These are phyloP conservation scores for Mohoua ochrocephala DNA, from an alignment of 2,113 vertebrate species.

Conservation along the genomic window DNA sequence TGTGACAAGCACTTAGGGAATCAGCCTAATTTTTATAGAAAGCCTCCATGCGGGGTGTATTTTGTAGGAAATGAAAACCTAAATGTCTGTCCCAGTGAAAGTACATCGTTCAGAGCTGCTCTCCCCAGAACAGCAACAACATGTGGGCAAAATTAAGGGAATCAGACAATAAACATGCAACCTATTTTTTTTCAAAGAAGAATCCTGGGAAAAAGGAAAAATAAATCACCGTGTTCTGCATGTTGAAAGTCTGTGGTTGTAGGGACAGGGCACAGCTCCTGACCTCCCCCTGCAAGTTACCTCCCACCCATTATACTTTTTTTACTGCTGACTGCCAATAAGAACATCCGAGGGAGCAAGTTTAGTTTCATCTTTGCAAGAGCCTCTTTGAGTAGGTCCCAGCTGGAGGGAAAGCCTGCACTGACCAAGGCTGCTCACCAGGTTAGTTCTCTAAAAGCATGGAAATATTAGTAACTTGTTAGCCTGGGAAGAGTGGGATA, in stretches of 20 bases:
- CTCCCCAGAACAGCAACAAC: neutral
- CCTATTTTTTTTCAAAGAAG: no score
- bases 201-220: neutral
- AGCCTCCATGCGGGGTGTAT: neutral
- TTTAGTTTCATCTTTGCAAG: neutral
- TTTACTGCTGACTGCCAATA: neutral
- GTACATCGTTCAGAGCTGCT: neutral
- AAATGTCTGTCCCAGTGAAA: neutral
- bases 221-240: neutral
- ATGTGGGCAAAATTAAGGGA: neutral
- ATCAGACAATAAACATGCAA: neutral
- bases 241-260: fast-evolving
- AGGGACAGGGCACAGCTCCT: neutral
- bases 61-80: neutral
- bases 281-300: neutral
- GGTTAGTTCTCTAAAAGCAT: neutral
- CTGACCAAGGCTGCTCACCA: neutral
- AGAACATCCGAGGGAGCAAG: neutral
- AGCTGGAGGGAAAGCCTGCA: fast-evolving
- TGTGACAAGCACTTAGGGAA: neutral
- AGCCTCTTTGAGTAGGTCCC: neutral
- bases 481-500: neutral
- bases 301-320: neutral
- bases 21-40: neutral
- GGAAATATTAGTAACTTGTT: neutral